Percentiles rank a stretch among this genome's conserved stretches.
Evolutionary conservation across 2,797 vertebrate genomes (phyloP).

Genomic region (Florisuga fusca): DNA sequence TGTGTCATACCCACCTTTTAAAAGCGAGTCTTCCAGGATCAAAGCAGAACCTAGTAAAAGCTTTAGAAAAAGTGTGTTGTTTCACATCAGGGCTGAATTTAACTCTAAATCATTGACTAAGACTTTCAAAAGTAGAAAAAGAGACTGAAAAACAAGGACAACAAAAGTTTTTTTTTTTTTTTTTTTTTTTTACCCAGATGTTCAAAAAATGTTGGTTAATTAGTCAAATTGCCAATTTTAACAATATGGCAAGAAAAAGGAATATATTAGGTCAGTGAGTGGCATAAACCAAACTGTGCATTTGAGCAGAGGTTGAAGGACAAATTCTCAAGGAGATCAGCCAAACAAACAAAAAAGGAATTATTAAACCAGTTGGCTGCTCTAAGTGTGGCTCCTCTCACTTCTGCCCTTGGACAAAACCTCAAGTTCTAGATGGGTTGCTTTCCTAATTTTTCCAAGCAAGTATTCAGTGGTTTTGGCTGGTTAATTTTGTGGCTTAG

Average conservation of each 20-base stretch:
- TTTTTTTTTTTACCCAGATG: not conserved
- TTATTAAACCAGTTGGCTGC: not conserved
- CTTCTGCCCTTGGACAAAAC: not conserved
- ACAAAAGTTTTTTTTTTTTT: not conserved
- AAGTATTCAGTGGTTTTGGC: not conserved
- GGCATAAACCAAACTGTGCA: not conserved
- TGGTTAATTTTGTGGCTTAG: not conserved
- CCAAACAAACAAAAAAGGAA: not conserved
- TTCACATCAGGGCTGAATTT: slow-evolving; percentile 68
- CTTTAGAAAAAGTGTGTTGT: slow-evolving; percentile 51
- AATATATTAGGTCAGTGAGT: not conserved
- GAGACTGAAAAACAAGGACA: slow-evolving; percentile 47
- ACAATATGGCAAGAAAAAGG: not conserved
- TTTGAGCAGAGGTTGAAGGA: not conserved
- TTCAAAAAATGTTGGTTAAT: not conserved
- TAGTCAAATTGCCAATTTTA: slow-evolving; percentile 3
- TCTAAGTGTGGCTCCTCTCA: no score
- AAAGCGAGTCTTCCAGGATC: slow-evolving; percentile 51
- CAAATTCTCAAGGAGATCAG: not conserved
- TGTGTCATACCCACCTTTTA: slow-evolving; percentile 56
- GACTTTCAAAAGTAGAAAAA: slow-evolving; percentile 48
- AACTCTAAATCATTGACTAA: slow-evolving; percentile 38
- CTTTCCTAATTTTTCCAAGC: not conserved
- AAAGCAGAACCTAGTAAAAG: slow-evolving; percentile 48
- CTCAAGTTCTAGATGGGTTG: not conserved